phyloP scores from a whole-genome alignment of 2,113 vertebrate species.

The Engraulis encrasicolus region DNA sequence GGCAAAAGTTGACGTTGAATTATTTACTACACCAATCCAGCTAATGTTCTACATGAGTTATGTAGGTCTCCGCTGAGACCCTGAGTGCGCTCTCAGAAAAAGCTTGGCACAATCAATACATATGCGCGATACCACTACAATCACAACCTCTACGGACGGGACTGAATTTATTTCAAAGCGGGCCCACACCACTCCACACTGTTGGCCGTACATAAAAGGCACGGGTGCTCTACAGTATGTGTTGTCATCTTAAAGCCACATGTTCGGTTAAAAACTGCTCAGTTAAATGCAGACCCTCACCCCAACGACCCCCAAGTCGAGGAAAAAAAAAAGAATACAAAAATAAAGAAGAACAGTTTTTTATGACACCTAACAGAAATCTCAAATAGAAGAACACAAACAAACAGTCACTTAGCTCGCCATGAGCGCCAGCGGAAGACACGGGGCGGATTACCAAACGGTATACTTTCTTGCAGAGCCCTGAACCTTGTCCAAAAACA shows the following conservation, averaged over 20 bases:
- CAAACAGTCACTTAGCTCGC: background rate
- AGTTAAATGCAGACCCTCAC: background rate
- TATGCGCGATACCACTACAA: background rate
- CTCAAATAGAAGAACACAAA: background rate
- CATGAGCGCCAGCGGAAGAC: background rate
- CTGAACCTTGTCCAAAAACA: background rate
- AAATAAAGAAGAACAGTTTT: background rate
- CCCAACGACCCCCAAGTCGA: background rate
- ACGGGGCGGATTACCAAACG: background rate
- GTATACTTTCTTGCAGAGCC: background rate
- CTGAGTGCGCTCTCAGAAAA: constrained; percentile 52
- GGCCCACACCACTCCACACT: background rate
- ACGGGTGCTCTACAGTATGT: background rate
- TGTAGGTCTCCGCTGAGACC: constrained; percentile 56
- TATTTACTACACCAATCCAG: constrained; percentile 66
- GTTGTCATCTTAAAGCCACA: background rate
- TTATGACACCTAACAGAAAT: background rate
- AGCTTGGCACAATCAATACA: constrained; percentile 6
- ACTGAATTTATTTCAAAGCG: background rate
- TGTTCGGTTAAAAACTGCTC: background rate
- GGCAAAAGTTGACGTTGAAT: constrained; percentile 57
- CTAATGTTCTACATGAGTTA: constrained; percentile 66
- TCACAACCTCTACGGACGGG: too few species aligned
- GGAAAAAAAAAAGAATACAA: background rate
- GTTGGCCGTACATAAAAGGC: background rate